Evolutionary conservation across 2,113 vertebrate genomes (phyloP).

Genomic region (Galeopterus variegatus): DNA sequence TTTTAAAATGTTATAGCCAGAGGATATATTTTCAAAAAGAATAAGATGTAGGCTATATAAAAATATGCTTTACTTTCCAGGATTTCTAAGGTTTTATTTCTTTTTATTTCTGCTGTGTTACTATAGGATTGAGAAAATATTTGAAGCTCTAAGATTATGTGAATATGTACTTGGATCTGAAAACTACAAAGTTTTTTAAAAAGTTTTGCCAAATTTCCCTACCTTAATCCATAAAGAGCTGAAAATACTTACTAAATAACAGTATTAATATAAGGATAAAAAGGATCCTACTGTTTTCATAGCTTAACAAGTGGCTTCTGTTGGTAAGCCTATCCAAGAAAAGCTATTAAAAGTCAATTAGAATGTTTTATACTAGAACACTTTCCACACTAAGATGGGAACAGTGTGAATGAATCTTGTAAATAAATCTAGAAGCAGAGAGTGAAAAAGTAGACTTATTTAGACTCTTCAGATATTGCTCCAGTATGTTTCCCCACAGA

Average conservation of each 20-base stretch:
- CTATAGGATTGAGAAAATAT: neutral
- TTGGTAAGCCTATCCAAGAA: neutral
- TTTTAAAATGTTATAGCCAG: neutral
- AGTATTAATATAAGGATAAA: slow-evolving; percentile 24
- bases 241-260: slow-evolving; percentile 3
- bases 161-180: neutral
- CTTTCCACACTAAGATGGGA: neutral
- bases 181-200: neutral
- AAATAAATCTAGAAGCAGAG: slow-evolving; percentile 33
- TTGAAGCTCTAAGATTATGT: neutral
- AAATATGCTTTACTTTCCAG: neutral
- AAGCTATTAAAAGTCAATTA: slow-evolving; percentile 13
- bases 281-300: neutral
- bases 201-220: neutral
- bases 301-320: neutral
- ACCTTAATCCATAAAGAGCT: neutral
- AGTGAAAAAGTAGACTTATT: neutral
- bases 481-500: neutral
- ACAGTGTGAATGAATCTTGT: neutral
- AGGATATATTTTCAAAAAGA: neutral
- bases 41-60: neutral
- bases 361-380: neutral
- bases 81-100: neutral
- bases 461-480: neutral
- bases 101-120: neutral